phyloP scores from a whole-genome alignment of 2,113 vertebrate genomes.

The Morone saxatilis region DNA sequence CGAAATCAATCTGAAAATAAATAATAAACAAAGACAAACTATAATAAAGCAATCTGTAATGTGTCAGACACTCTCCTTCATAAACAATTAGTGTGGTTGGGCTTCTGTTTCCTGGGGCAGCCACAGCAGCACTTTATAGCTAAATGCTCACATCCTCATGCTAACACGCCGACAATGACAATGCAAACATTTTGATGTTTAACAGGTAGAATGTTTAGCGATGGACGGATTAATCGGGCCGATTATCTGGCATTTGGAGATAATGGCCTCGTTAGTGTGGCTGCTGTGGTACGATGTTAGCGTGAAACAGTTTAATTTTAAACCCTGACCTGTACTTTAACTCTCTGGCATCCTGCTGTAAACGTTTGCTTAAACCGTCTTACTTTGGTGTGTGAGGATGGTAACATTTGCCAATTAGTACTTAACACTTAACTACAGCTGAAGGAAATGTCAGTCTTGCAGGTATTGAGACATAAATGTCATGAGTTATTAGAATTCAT shows the following conservation, averaged over 20 bases:
- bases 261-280: too few species aligned
- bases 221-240: too few species aligned
- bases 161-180: background rate
- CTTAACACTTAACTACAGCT: background rate
- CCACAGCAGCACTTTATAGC: background rate
- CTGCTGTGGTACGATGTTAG: too few species aligned
- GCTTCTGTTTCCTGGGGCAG: background rate
- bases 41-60: slow-evolving; percentile 2
- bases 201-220: background rate
- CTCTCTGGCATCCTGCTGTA: too few species aligned
- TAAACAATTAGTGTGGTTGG: background rate
- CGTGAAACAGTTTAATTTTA: too few species aligned
- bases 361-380: too few species aligned
- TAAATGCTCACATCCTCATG: background rate
- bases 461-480: background rate
- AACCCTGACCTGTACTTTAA: too few species aligned
- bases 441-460: background rate
- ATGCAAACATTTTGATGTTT: background rate
- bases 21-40: slow-evolving; percentile 1
- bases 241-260: too few species aligned
- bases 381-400: background rate
- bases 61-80: background rate
- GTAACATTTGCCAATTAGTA: background rate
- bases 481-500: too few species aligned
- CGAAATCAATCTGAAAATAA: slow-evolving; percentile 7